A percentile compares a stretch with the other conserved stretches of the same genome.
phyloP scores from a whole-genome alignment of 2,113 vertebrate genomes.

The Solenodon paradoxus region DNA sequence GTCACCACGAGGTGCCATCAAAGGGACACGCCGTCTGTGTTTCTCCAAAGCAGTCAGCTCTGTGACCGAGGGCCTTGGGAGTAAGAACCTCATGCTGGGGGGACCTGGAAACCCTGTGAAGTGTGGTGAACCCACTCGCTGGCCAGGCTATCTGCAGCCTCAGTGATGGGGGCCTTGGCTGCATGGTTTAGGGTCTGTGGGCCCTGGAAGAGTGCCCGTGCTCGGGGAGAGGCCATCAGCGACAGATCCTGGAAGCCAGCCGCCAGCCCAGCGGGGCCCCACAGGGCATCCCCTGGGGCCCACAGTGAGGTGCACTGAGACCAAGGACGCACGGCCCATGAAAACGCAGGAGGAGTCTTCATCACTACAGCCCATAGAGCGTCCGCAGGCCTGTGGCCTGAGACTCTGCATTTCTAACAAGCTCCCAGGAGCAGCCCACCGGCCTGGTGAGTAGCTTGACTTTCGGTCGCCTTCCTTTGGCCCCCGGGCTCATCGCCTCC shows the following conservation, averaged over 20 bases:
- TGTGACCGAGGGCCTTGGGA: background rate
- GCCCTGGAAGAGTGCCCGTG: no score
- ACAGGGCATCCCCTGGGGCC: background rate
- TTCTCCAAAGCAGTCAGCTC: background rate
- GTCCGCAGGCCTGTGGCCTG: background rate
- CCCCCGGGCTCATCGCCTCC: accelerated
- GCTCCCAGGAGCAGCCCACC: background rate
- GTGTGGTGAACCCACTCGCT: background rate
- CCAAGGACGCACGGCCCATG: background rate
- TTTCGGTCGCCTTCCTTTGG: background rate
- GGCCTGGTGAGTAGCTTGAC: no score
- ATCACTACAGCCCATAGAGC: accelerated
- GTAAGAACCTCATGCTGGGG: background rate
- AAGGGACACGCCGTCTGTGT: accelerated
- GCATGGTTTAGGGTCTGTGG: background rate
- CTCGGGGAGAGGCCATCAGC: no score
- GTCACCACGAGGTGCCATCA: accelerated
- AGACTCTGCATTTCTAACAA: background rate
- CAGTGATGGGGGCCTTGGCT: background rate
- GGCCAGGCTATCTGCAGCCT: background rate
- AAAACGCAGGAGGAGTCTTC: accelerated
- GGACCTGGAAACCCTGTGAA: background rate
- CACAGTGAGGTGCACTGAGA: background rate
- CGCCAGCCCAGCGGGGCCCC: background rate
- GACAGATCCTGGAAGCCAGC: background rate